A percentile compares a stretch with the other conserved stretches of the same genome.
Conservation (phyloP, 2,888 invertebrate genomes). For the Harpalus rubripes region DNA sequence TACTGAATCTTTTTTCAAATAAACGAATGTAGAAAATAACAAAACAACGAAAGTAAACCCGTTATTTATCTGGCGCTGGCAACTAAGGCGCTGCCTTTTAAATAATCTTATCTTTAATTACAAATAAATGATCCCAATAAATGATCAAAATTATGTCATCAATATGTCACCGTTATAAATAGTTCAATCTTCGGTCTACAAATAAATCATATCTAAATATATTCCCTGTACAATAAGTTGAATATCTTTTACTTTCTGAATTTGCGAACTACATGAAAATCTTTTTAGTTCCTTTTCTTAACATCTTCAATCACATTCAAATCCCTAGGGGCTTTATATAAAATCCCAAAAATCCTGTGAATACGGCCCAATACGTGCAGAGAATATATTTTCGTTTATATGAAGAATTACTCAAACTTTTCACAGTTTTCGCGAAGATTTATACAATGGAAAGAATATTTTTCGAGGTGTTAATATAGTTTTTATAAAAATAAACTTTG, state of each 20-base stretch:
- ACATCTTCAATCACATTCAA: constrained; percentile 33
- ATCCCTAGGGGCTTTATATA: constrained; percentile 7
- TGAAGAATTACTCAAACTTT: background rate
- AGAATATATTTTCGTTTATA: background rate
- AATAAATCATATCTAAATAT: background rate
- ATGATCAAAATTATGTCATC: background rate
- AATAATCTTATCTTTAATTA: too few relatives aligned
- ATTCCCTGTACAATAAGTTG: background rate
- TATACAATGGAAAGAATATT: background rate
- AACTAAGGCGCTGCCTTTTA: too few relatives aligned
- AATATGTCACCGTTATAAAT: background rate
- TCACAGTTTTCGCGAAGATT: background rate
- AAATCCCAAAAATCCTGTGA: constrained; percentile 11
- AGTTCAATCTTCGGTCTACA: background rate
- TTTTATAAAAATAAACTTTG: background rate
- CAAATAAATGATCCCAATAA: too few relatives aligned
- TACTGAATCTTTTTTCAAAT: too few relatives aligned
- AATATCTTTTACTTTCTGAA: background rate
- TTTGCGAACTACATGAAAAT: constrained; percentile 4
- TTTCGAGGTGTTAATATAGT: background rate
- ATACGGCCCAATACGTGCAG: constrained; percentile 5
- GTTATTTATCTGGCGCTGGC: too few relatives aligned
- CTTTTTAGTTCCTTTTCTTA: constrained; percentile 16
- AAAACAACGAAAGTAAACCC: too few relatives aligned
- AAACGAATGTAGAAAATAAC: too few relatives aligned